Conservation (phyloP, 2,113 vertebrate genomes). For the Calypte anna region DNA sequence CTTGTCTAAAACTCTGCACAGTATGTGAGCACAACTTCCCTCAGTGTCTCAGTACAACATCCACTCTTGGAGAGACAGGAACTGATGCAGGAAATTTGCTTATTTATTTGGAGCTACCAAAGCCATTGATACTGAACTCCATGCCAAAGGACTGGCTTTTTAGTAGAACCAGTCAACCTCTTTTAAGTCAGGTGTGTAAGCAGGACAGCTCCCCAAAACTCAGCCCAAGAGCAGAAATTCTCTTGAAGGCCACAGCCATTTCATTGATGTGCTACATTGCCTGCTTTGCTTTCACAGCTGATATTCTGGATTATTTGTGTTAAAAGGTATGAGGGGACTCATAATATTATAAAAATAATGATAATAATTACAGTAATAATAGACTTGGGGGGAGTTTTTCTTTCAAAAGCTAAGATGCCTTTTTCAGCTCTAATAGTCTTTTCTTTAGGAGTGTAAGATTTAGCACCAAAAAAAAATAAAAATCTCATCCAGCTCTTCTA, state of each 20-base stretch:
- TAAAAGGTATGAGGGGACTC: not conserved
- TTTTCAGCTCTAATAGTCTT: not conserved
- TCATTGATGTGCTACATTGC: not conserved
- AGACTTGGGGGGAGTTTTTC: not conserved
- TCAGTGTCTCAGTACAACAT: not conserved
- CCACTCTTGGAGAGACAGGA: not conserved
- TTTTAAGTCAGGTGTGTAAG: not conserved
- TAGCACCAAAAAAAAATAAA: not conserved
- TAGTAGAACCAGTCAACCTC: not conserved
- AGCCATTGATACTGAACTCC: not conserved
- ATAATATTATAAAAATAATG: no score
- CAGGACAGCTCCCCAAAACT: not conserved
- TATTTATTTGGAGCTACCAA: not conserved
- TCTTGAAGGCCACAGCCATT: not conserved
- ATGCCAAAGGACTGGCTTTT: not conserved
- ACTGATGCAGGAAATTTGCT: fast-evolving
- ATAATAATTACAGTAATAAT: no score
- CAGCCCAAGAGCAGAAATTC: not conserved
- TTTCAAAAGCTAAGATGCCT: conserved; percentile 3
- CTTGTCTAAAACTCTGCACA: not conserved
- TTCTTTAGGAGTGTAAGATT: not conserved
- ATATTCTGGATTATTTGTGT: not conserved
- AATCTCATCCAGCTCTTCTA: not conserved
- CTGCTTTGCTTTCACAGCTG: not conserved
- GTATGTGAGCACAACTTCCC: fast-evolving